phyloP scores from a whole-genome alignment of 2,113 vertebrate species.

The Monopterus albus region DNA sequence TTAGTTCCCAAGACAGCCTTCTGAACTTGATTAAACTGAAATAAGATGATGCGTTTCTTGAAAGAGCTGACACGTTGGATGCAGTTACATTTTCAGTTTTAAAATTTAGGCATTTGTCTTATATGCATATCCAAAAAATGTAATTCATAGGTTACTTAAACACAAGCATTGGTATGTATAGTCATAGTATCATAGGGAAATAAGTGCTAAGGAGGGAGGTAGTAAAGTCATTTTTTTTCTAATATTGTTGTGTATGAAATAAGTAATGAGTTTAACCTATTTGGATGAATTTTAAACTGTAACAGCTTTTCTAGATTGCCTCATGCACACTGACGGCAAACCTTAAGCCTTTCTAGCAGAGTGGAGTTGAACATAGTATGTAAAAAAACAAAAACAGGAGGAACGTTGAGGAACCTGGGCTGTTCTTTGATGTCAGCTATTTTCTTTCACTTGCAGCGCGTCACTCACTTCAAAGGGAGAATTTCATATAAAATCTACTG shows the following conservation, averaged over 20 bases:
- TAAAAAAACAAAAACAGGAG: slow-evolving; percentile 53
- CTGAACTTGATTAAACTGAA: not conserved
- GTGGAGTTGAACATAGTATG: slow-evolving; percentile 44
- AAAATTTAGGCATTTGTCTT: not conserved
- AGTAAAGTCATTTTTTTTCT: not conserved
- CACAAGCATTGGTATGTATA: not conserved
- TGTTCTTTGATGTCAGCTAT: slow-evolving; percentile 68
- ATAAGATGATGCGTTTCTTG: not conserved
- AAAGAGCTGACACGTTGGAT: not conserved
- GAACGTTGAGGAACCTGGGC: slow-evolving; percentile 62
- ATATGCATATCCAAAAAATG: not conserved
- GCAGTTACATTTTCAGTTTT: not conserved
- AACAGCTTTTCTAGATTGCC: slow-evolving; percentile 40
- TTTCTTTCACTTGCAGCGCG: slow-evolving; percentile 57
- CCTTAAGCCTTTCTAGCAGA: slow-evolving; percentile 43
- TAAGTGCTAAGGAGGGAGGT: not conserved
- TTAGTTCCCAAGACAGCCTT: not conserved
- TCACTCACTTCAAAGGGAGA: slow-evolving; percentile 69
- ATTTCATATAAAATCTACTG: slow-evolving; percentile 65
- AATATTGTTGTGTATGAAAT: not conserved
- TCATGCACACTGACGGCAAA: slow-evolving; percentile 47
- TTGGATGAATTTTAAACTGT: slow-evolving; percentile 40
- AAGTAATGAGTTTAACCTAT: slow-evolving; percentile 24
- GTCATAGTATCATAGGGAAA: not conserved
- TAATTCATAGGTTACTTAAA: not conserved